A percentile compares a stretch with the other conserved stretches of the same genome.
Evolutionary conservation across 2,797 vertebrate species (phyloP).

Genomic region (Eulemur mongoz): DNA sequence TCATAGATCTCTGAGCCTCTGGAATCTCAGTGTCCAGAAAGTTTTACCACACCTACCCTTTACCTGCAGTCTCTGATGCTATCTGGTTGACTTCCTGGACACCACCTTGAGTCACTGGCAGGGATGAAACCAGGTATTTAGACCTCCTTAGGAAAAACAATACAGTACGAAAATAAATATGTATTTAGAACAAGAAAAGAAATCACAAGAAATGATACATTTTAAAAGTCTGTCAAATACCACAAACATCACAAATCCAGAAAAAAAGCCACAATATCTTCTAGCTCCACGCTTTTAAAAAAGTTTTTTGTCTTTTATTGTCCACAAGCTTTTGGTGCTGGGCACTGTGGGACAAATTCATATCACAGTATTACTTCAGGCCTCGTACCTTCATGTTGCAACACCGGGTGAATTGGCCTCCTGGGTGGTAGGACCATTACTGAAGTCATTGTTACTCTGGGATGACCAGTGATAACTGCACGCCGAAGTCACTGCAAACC

Average conservation of each 20-base stretch:
- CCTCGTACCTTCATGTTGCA: background rate
- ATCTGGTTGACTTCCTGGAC: background rate
- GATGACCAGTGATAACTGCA: background rate
- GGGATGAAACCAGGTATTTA: background rate
- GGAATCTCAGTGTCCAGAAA: background rate
- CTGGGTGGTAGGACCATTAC: background rate
- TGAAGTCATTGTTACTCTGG: background rate
- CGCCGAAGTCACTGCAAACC: background rate
- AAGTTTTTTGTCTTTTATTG: background rate
- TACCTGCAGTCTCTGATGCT: background rate
- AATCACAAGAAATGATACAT: background rate
- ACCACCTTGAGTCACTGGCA: background rate
- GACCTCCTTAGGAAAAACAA: background rate
- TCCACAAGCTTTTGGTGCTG: background rate
- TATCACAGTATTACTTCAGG: background rate
- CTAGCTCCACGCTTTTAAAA: background rate
- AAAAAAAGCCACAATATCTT: background rate
- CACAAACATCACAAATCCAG: background rate
- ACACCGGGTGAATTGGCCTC: background rate
- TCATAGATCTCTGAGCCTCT: background rate
- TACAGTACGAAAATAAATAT: background rate
- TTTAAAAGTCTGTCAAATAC: background rate
- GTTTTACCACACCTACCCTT: background rate
- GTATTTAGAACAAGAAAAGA: constrained; percentile 8
- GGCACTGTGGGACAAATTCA: background rate